Evolutionary conservation across 2,113 vertebrate genomes (phyloP).

Genomic region (Ophthalmolycus amberensis): DNA sequence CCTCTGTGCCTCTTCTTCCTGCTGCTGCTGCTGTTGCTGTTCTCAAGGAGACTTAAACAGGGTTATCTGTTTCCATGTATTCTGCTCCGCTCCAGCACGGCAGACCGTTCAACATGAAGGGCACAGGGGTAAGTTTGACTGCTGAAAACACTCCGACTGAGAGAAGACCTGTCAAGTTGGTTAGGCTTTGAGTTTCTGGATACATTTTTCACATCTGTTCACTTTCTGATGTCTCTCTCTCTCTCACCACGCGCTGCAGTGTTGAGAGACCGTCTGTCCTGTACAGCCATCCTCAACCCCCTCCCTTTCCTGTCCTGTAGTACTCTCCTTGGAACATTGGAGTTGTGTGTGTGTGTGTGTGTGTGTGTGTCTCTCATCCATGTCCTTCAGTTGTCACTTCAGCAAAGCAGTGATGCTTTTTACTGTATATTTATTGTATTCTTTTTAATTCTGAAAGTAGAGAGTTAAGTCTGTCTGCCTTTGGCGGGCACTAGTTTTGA

Average conservation of each 20-base stretch:
- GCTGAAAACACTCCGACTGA: constrained; percentile 35
- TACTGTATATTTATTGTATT: neutral
- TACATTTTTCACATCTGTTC: constrained; percentile 23
- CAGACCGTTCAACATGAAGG: constrained; percentile 79
- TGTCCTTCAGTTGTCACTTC: constrained; percentile 70
- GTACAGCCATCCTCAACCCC: constrained; percentile 56
- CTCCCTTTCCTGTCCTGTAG: constrained; percentile 67
- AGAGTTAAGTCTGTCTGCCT: neutral
- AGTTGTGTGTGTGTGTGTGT: constrained; percentile 53
- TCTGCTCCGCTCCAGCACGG: constrained; percentile 56
- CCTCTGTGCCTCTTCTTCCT: constrained; percentile 72
- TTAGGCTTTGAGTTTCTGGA: constrained; percentile 24
- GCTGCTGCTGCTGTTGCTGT: constrained; percentile 43
- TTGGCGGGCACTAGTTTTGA: constrained; percentile 50
- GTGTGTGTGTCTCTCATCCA: constrained; percentile 23
- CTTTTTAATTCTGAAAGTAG: constrained; percentile 2
- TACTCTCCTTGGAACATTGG: constrained; percentile 66
- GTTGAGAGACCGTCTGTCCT: constrained; percentile 68
- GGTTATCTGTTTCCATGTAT: constrained; percentile 60
- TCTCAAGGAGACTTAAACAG: constrained; percentile 75
- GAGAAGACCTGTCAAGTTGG: constrained; percentile 37
- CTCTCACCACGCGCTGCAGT: constrained; percentile 43
- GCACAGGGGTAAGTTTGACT: constrained; percentile 82
- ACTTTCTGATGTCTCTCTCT: constrained; percentile 46
- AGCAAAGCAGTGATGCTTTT: constrained; percentile 34